phyloP scores from a whole-genome alignment of 1,140 invertebrate species.

The Drosophila gunungcola region DNA sequence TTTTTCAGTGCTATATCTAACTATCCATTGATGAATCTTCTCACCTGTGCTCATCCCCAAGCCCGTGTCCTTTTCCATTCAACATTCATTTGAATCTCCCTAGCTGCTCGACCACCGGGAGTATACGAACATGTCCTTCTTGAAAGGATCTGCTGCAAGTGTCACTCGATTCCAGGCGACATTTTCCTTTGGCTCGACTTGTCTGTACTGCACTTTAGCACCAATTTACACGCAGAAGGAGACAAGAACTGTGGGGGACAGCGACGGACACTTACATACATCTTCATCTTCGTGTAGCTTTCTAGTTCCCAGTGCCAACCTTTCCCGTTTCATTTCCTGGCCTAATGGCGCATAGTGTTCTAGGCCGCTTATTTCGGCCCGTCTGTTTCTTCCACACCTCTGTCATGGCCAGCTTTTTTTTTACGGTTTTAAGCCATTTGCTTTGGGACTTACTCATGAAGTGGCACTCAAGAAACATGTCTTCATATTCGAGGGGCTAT shows the following conservation, averaged over 20 bases:
- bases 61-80: conserved; percentile 1
- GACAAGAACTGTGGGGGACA: not conserved
- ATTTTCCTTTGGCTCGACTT: conserved; percentile 22
- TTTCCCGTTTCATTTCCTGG: conserved; percentile 37
- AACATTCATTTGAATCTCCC: conserved; percentile 10
- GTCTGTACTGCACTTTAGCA: conserved; percentile 42
- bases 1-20: not conserved
- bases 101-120: not conserved
- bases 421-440: conserved; percentile 23
- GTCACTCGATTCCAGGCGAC: conserved; percentile 40
- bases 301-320: conserved; percentile 13
- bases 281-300: conserved; percentile 31
- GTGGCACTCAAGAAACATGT: conserved; percentile 28
- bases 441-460: conserved; percentile 11
- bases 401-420: conserved; percentile 5
- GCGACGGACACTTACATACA: conserved; percentile 7
- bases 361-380: conserved; percentile 30
- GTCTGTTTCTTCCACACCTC: not conserved
- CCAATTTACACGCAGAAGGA: conserved; percentile 35
- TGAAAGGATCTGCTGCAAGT: conserved; percentile 23
- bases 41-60: not conserved
- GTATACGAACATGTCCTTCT: conserved; percentile 1
- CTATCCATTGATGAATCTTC: conserved; percentile 4
- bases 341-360: conserved; percentile 47
- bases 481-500: conserved; percentile 21